These are phyloP conservation scores for Amblyteles armatorius DNA, from an alignment of 2,888 invertebrate genomes.

Conservation along the genomic window DNA sequence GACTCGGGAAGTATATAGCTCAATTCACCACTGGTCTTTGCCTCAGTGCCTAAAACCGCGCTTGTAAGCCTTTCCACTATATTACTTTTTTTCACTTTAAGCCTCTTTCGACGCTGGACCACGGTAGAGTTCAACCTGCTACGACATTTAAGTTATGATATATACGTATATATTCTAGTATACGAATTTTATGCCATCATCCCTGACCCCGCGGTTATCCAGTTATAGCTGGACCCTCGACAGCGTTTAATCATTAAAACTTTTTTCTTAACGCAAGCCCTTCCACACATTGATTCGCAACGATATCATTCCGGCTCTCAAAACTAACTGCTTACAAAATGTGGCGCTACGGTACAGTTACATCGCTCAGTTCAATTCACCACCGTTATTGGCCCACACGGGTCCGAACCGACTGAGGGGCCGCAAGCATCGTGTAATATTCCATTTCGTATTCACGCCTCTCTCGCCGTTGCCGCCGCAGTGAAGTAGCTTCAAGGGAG, in stretches of 20 bases:
- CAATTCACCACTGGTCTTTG: constrained; percentile 50
- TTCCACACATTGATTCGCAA: background rate
- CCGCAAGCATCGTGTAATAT: constrained; percentile 20
- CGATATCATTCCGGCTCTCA: background rate
- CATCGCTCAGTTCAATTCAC: background rate
- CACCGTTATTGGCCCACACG: background rate
- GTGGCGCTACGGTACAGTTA: background rate
- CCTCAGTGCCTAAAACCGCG: constrained; percentile 37
- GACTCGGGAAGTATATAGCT: constrained; percentile 8
- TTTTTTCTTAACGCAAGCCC: background rate
- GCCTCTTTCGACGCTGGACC: background rate
- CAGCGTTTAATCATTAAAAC: background rate
- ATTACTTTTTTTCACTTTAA: constrained; percentile 33
- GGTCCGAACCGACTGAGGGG: background rate
- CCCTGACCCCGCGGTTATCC: background rate
- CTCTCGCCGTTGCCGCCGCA: background rate
- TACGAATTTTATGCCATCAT: background rate
- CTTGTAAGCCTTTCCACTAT: constrained; percentile 4
- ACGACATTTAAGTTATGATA: constrained; percentile 17
- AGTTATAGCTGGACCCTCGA: background rate
- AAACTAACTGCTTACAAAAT: background rate
- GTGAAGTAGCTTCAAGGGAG: constrained; percentile 4
- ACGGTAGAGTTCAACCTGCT: constrained; percentile 25
- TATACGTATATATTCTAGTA: background rate
- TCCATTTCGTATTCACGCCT: constrained; percentile 34